Percentiles rank a stretch among this genome's conserved stretches.
Conservation (phyloP, 1,140 invertebrate species). For the Drosophila obscura region DNA sequence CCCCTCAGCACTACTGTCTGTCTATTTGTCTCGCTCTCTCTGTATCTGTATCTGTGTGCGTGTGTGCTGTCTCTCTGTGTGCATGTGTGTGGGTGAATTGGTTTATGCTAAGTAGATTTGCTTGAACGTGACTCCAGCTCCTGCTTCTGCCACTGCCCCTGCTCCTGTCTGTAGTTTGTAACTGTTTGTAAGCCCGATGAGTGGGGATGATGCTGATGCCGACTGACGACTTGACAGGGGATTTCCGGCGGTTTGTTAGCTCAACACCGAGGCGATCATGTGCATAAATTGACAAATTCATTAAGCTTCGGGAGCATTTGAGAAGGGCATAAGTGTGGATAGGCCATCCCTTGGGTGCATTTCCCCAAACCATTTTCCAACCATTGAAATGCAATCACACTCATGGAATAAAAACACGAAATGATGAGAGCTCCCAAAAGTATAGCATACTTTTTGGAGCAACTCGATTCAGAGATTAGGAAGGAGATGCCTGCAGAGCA, state of each 20-base stretch:
- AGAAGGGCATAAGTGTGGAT: constrained; percentile 1
- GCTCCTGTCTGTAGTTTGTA: constrained; percentile 29
- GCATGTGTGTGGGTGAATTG: constrained; percentile 48
- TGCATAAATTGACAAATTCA: constrained; percentile 51
- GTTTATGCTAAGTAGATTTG: constrained; percentile 78
- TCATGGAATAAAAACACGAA: constrained; percentile 10
- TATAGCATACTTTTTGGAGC: constrained; percentile 2
- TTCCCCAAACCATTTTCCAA: too few relatives aligned
- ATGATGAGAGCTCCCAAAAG: not conserved
- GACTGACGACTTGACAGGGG: constrained; percentile 39
- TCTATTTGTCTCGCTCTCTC: not conserved
- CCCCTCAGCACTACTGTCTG: not conserved
- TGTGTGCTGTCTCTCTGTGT: not conserved
- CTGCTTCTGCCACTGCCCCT: constrained; percentile 5
- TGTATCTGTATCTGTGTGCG: not conserved
- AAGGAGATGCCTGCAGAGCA: too few relatives aligned
- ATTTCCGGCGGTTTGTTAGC: constrained; percentile 22
- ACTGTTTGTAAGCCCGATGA: constrained; percentile 43
- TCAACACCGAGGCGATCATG: constrained; percentile 36
- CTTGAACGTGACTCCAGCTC: constrained; percentile 52
- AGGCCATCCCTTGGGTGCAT: constrained; percentile 8
- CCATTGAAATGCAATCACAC: not conserved
- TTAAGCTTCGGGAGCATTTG: constrained; percentile 5
- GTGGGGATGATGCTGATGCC: constrained; percentile 33
- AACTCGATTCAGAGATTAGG: too few relatives aligned